Base-by-base conservation (phyloP, 2,113 vertebrate species). In the Reinhardtius hippoglossoides region DNA sequence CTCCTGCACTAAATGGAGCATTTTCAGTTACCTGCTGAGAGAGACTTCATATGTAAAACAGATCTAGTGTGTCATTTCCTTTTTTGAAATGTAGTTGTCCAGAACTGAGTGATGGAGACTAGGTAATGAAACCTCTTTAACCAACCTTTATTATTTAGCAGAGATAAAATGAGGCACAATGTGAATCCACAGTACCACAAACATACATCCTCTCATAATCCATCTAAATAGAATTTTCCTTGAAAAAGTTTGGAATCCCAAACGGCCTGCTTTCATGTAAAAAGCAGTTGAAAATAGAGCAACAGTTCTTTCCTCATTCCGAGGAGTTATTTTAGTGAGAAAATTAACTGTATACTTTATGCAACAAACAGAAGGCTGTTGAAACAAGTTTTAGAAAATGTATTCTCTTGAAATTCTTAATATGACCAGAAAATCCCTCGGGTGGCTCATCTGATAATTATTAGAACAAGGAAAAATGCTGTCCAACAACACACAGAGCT, bases 371-470 rank as follows among this genome's bases (percentile, higher is more conserved):
- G 26, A 6, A 27, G 21, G 15, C 23, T 55, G 5, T 42, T 42
- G 23, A 54, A 74, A 58, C 1, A 42, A 16, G 8, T 42, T 27
- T 42, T 21, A 9, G 6, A 31, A 21, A 13, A 50, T 1, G 0
- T 0, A 1, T 16, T 40, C 3, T 40, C 7, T 48, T 42, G 37
- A 42, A 65, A 61, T 24, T 66, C 3, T 54, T 31, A 52, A 60
- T 52, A 59, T 23, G 26, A n/a, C 57, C 37, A 20, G 9, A 27
- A 58, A 44, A 31, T 15, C 55, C 59, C 60, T 71, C 16, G 44
- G 56, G 50, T 57, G 63, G 46, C 20, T 82, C 59, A 70, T 82
- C 54, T 76, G 70, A 84, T 63, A 67, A 67, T 48, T 40, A 40
- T 67, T 54, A 23, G 14, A 66, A 58, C 31, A 72, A 65, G 27